Evolutionary conservation across 2,888 invertebrate species (phyloP), one percentile per base, ranked within the genome.

Genomic region (Carpatolechia fugitivella): DNA sequence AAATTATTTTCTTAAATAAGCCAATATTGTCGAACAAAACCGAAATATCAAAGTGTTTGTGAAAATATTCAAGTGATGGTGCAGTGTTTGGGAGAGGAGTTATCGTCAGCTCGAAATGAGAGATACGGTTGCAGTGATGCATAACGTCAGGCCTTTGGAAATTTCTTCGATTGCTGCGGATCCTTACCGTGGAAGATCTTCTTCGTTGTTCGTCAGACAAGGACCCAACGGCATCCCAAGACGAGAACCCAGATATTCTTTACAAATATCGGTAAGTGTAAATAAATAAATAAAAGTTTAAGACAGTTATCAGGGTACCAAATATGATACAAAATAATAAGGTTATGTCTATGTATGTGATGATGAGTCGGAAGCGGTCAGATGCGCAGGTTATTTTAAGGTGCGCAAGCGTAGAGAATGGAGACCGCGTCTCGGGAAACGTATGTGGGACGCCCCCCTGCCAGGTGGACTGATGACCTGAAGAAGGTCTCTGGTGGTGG

Each of bases 201-300:
- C 82, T 0, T 88, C 89, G 48, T 82, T 76, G 74, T 81, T 83
- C 1, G 64, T 82, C n/a, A 78, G 82, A 64, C 72, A 79, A 35
- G 69, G 80, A 55, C 75, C 78, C 14, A 79, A 71, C 59, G 75
- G 71, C 11, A 54, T 76, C n/a, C 65, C 69, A 29, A 75, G 86
- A 53, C 70, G 66, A 13, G 88, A 83, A 60, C 88, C 89, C 0
- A 76, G 89, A 63, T 82, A 79, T 58, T 90, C 89, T 29, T 69
- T 90, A 54, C 89, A 87, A 53, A 75, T 78, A 64, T 76, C 85
- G 82, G 89, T 88, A 68, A 40, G 13, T 40, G 16, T 16, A 40
- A 16, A 40, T 7, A 40, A 14, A 40, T 10, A 14, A 16, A 40
- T 14, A 40, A 18, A 40, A 16, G 16, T 14, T 16, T 16, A 10